phyloP scores from a whole-genome alignment of 2,888 invertebrate species.

The Ectemnius lituratus region DNA sequence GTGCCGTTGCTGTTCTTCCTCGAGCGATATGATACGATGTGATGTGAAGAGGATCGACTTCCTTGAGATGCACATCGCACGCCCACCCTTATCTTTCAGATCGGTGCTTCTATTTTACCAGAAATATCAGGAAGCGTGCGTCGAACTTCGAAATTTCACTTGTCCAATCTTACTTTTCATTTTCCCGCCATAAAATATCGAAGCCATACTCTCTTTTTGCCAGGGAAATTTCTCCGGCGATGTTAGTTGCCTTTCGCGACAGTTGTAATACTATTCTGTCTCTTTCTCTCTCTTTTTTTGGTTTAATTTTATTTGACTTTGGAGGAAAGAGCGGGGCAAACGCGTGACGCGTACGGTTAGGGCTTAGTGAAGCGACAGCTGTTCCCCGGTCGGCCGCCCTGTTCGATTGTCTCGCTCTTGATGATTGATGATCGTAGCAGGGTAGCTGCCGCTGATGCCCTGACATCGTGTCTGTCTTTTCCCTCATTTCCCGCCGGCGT shows the following conservation, averaged over 20 bases:
- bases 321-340: constrained; percentile 59
- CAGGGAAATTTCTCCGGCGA: too few species aligned
- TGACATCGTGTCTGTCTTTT: constrained; percentile 66
- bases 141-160: too few species aligned
- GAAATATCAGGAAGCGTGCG: too few species aligned
- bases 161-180: too few species aligned
- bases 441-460: constrained; percentile 76
- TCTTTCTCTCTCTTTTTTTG: too few species aligned
- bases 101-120: too few species aligned
- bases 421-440: constrained; percentile 82
- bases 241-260: too few species aligned
- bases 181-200: too few species aligned
- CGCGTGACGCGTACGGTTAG: constrained; percentile 70
- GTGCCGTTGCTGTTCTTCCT: constrained; percentile 45
- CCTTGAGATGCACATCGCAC: constrained; percentile 50
- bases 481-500: constrained; percentile 59
- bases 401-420: constrained; percentile 80
- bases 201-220: too few species aligned
- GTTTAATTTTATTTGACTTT: constrained; percentile 28
- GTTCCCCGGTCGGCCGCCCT: constrained; percentile 78
- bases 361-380: constrained; percentile 80
- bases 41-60: constrained; percentile 67
- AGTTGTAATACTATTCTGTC: too few species aligned
- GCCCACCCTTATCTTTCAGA: constrained; percentile 9
- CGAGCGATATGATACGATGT: constrained; percentile 65